Conservation (phyloP, 2,113 vertebrate species). For the Danionella cerebrum region DNA sequence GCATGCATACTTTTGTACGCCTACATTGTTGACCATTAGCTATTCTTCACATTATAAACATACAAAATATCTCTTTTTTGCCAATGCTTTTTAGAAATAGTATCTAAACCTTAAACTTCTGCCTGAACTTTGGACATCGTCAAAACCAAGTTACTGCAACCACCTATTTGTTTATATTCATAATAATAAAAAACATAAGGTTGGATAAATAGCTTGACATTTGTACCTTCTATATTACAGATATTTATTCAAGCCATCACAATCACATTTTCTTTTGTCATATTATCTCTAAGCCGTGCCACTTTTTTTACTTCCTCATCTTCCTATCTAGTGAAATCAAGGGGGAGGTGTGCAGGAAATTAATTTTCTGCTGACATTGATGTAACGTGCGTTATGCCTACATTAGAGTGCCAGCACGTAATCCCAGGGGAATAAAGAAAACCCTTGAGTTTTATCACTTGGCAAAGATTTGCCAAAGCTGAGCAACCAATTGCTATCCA, state of each 20-base stretch:
- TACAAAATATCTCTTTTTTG: too few species aligned
- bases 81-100: too few species aligned
- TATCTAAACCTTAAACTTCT: too few species aligned
- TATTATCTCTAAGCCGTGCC: neutral
- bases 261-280: neutral
- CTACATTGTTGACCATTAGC: too few species aligned
- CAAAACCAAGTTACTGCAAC: too few species aligned
- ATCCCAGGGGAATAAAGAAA: neutral
- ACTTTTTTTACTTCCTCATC: neutral
- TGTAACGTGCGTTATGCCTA: neutral
- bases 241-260: neutral
- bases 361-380: constrained; percentile 18
- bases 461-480: neutral
- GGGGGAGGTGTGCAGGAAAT: constrained; percentile 22
- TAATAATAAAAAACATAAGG: too few species aligned
- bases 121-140: too few species aligned
- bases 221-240: neutral
- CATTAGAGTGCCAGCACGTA: neutral
- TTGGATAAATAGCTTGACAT: neutral
- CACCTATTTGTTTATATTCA: too few species aligned
- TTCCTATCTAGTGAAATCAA: neutral
- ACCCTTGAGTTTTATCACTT: neutral
- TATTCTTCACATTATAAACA: too few species aligned
- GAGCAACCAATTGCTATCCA: too few species aligned
- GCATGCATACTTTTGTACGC: too few species aligned